Evolutionary conservation across 1,140 invertebrate species (phyloP), one percentile per base, ranked within the genome.

Genomic region (Metaphire vulgaris): DNA sequence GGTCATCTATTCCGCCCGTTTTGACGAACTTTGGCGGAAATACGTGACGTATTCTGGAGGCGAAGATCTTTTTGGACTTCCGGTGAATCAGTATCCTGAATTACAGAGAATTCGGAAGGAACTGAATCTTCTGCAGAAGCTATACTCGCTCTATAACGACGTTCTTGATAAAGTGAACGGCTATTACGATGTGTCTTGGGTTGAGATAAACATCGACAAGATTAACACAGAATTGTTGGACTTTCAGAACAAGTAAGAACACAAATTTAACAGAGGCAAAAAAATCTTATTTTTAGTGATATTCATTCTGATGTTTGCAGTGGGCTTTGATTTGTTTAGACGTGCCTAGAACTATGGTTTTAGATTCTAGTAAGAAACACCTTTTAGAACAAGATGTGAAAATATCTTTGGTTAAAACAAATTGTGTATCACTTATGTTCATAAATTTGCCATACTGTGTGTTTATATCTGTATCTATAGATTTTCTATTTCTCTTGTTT

Each of bases 181-280:
- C 81, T 98, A 98, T 85, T 96, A 97, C 80, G 95, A 98, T 81
- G 98, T 98, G 82, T 91, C 93, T 0, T 98, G 95, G 96, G 91
- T 91, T 33, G 95, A 97, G 81, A 94, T 98, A 1, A 95, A 98
- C 80, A 96, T 98, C 81, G 96, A 98, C 86, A 93, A 96, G 83
- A 98, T 98, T 78, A 98, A 97, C 82, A 96, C 96, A 82, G 95
- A 98, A 84, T 86, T 98, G 2, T 92, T 97, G 90, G 96, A 99
- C 81, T 98, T 98, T 83, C 96, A 98, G 88, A 97, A 97, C 85
- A 91, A 90, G 92, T 74, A 0, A 72, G 33, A 21, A 15, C n/a
- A n/a, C n/a, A n/a, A n/a, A n/a, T n/a, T n/a, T n/a, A n/a, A n/a
- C n/a, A n/a, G n/a, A n/a, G 64, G n/a, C n/a, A 15, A 15, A n/a